These are phyloP conservation scores for Macrotis lagotis DNA, from an alignment of 2,113 vertebrate species.

Conservation along the genomic window DNA sequence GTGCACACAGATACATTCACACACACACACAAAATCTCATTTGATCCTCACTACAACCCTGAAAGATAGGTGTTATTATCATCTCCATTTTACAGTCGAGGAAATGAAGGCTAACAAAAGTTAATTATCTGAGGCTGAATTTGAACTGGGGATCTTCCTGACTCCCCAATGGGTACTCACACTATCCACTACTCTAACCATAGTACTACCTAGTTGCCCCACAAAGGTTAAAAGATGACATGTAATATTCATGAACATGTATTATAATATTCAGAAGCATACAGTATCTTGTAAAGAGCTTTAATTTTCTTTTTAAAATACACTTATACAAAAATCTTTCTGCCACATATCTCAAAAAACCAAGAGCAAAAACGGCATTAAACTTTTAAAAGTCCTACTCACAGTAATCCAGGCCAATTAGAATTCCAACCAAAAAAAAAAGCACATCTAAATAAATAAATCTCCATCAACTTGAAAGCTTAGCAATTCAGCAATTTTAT, in stretches of 20 bases:
- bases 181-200: no score
- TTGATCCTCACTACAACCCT: neutral
- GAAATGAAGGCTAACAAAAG: neutral
- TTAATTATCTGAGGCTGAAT: neutral
- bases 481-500: neutral
- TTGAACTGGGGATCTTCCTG: neutral
- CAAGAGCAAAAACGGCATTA: neutral
- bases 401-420: neutral
- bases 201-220: neutral
- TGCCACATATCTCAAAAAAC: neutral
- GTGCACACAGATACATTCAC: no score
- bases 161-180: neutral
- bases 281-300: neutral
- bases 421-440: neutral
- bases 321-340: neutral
- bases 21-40: neutral
- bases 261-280: neutral
- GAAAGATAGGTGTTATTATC: neutral
- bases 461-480: neutral
- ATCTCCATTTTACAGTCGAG: neutral
- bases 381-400: slow-evolving; percentile 45
- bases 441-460: neutral
- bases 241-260: neutral
- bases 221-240: neutral
- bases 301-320: neutral